Evolutionary conservation across 1,140 invertebrate species (phyloP).

Genomic region (Halesus radiatus): DNA sequence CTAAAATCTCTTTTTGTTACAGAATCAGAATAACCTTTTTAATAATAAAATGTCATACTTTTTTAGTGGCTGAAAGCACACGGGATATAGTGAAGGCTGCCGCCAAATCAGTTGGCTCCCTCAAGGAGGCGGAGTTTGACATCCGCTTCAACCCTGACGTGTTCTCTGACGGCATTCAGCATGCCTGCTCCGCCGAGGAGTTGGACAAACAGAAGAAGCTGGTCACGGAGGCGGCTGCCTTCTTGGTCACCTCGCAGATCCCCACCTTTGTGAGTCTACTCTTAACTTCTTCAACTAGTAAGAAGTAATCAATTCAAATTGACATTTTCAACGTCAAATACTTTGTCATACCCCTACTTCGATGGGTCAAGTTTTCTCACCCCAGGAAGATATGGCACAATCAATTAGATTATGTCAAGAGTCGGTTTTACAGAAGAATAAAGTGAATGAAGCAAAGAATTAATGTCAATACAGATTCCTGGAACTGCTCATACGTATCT

Average conservation of each 20-base stretch:
- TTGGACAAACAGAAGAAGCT: constrained; percentile 89
- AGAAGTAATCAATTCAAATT: too few relatives aligned
- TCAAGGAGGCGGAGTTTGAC: constrained; percentile 95
- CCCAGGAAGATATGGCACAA: too few relatives aligned
- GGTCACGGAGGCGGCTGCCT: constrained; percentile 95
- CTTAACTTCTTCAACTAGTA: neutral
- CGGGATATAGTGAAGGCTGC: constrained; percentile 92
- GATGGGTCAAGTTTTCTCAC: too few relatives aligned
- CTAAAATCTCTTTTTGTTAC: too few relatives aligned
- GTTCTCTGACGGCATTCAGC: constrained; percentile 93
- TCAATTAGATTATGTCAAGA: too few relatives aligned
- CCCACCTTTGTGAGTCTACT: constrained; percentile 86
- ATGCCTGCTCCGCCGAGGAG: constrained; percentile 76
- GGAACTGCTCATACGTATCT: too few relatives aligned
- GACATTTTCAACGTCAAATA: too few relatives aligned
- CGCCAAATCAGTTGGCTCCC: constrained; percentile 89
- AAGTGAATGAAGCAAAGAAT: too few relatives aligned
- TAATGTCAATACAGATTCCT: too few relatives aligned
- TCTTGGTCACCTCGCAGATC: constrained; percentile 93
- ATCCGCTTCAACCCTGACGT: constrained; percentile 99
- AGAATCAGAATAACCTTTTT: too few relatives aligned
- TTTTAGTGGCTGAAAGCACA: constrained; percentile 85
- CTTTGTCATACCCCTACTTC: too few relatives aligned
- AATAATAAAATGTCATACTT: neutral
- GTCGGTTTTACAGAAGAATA: too few relatives aligned